Evolutionary conservation across 2,797 vertebrate species (phyloP).

Genomic region (Iguana delicatissima): DNA sequence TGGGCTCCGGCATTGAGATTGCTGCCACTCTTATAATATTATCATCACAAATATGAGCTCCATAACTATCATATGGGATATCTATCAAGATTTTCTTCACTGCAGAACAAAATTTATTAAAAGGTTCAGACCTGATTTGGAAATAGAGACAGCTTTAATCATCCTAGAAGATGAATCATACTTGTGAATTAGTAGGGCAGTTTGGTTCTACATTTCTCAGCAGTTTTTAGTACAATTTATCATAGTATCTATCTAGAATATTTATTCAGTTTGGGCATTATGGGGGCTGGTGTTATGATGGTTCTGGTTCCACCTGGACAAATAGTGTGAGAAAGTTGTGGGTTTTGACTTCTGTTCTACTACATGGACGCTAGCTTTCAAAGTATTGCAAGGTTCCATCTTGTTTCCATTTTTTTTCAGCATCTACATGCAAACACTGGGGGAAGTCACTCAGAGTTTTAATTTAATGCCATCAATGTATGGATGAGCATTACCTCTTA

Average conservation of each 20-base stretch:
- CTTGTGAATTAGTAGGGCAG: not conserved
- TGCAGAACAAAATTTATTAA: conserved; percentile 55
- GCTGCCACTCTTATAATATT: conserved; percentile 73
- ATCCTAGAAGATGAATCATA: not conserved
- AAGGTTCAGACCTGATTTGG: not conserved
- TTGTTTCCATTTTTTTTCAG: not conserved
- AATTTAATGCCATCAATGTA: not conserved
- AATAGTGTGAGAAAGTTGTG: too few species aligned
- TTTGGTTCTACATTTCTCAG: not conserved
- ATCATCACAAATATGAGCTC: conserved; percentile 67
- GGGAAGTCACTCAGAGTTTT: not conserved
- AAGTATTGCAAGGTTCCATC: not conserved
- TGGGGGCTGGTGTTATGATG: not conserved
- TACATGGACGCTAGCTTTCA: not conserved
- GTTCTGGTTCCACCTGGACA: not conserved
- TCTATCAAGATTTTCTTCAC: conserved; percentile 68
- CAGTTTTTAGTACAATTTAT: not conserved
- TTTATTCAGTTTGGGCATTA: not conserved
- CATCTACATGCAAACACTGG: not conserved
- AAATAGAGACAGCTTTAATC: too few species aligned
- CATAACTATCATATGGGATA: conserved; percentile 68
- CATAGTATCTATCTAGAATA: not conserved
- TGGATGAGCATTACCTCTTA: not conserved
- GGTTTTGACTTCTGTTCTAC: too few species aligned
- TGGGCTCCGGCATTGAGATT: conserved; percentile 68